Base-by-base conservation (phyloP, 1,140 invertebrate species). In the Pygmarrhopalites habei region DNA sequence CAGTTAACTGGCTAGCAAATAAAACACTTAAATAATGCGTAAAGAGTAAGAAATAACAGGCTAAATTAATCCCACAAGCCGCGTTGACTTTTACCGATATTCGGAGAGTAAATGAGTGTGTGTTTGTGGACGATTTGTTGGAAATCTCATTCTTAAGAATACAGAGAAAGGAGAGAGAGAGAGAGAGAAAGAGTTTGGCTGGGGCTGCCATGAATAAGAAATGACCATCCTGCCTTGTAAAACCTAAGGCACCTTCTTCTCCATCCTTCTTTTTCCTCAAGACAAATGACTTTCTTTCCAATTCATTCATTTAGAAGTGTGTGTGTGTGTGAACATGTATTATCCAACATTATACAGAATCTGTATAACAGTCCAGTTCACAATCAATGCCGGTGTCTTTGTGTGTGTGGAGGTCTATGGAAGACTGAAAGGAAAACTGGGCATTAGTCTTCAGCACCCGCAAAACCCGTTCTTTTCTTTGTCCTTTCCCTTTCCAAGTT, bases 221-320 rank as follows among this genome's bases (percentile, higher is more conserved):
- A 46, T 46, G 44, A 46, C 44, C 21, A 35, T 7, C 32, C 15
- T 35, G 32, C n/a, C n/a, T 35, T 5, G 15, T 35, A 35, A 35
- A 35, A 35, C 5, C 5, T 35, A 35, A 35, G n/a, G n/a, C n/a
- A n/a, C n/a, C n/a, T n/a, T 46, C 19, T 21, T n/a, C 44, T 21
- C 21, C 19, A 3, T 46, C 44, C 19, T 46, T 46, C 29, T 56
- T 21, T 28, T 17, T 17, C 53, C 17, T 19, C 10, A 35, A 30
- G 21, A n/a, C 30, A 56, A 56, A 19, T 56, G 53, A 56, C 30
- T 56, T 56, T 15, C 53, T 35, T 35, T 39, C 10, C 17, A 23
- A 32, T 56, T 56, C 28, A 56, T 56, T 56, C 32, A 15, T 35
- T 15, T 35, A 35, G 5, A 35, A 15, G 32, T 35, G 5, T 35